Conservation (phyloP, 2,888 invertebrate genomes). For the Sphaerophoria rueppellii region DNA sequence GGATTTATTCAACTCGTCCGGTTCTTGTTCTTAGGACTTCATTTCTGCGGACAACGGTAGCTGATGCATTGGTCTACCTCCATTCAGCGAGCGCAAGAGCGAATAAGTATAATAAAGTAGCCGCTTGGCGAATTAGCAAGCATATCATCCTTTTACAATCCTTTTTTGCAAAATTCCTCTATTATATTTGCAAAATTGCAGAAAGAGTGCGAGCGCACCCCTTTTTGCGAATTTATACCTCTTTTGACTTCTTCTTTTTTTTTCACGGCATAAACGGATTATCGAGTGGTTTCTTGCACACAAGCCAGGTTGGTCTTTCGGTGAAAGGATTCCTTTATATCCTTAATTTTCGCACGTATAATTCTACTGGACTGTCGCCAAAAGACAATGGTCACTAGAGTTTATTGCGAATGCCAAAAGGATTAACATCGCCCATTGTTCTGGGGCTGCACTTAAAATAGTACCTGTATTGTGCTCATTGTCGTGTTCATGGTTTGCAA, state of each 20-base stretch:
- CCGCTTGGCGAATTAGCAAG: slow-evolving; percentile 68
- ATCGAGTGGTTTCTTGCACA: slow-evolving; percentile 58
- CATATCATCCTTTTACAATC: slow-evolving; percentile 73
- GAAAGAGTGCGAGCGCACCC: slow-evolving; percentile 32
- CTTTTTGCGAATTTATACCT: slow-evolving; percentile 59
- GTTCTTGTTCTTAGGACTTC: slow-evolving; percentile 34
- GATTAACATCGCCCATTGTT: slow-evolving; percentile 40
- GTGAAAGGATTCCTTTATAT: slow-evolving; percentile 31
- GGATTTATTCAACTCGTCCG: slow-evolving; percentile 53
- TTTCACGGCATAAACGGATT: slow-evolving; percentile 71
- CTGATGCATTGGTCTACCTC: slow-evolving; percentile 73
- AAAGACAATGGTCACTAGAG: slow-evolving; percentile 35
- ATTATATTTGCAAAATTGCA: slow-evolving; percentile 41
- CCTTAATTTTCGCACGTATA: slow-evolving; percentile 31
- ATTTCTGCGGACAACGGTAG: slow-evolving; percentile 62
- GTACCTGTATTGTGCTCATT: slow-evolving; percentile 6
- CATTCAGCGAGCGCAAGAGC: slow-evolving; percentile 53
- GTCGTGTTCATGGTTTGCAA: slow-evolving; percentile 6
- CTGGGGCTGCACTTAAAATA: slow-evolving; percentile 31
- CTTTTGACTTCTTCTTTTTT: slow-evolving; percentile 11
- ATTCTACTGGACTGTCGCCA: slow-evolving; percentile 32
- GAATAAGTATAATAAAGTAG: slow-evolving; percentile 44
- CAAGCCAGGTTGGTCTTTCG: slow-evolving; percentile 30
- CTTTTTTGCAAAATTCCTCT: slow-evolving; percentile 44
- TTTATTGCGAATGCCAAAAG: slow-evolving; percentile 49